Evolutionary conservation across 2,888 invertebrate species (phyloP).

Genomic region (Diaperis boleti): DNA sequence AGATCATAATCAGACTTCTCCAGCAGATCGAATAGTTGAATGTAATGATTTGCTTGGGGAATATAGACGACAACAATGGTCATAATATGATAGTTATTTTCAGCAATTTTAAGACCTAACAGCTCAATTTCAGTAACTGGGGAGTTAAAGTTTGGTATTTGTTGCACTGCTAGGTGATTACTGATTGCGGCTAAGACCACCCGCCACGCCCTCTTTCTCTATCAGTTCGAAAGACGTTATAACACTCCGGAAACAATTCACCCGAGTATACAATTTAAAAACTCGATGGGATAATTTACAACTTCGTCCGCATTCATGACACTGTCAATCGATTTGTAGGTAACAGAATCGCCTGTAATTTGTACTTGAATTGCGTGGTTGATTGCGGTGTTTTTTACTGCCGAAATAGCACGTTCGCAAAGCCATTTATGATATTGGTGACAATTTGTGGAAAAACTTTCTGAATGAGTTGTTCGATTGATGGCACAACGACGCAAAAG

Average conservation of each 20-base stretch:
- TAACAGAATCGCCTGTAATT: neutral
- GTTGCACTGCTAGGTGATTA: neutral
- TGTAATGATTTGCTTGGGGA: neutral
- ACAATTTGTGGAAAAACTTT: neutral
- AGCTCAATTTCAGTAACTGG: slow-evolving; percentile 6
- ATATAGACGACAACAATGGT: neutral
- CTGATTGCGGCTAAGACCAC: slow-evolving; percentile 4
- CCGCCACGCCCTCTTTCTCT: slow-evolving; percentile 5
- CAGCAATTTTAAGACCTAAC: neutral
- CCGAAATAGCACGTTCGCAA: neutral
- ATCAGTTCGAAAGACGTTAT: slow-evolving; percentile 4
- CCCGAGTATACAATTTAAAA: neutral
- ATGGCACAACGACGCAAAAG: neutral
- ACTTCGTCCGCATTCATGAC: no score
- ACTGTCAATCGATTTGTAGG: neutral
- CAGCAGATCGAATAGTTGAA: neutral
- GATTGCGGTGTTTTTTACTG: neutral
- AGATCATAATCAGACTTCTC: neutral
- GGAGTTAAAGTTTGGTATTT: neutral
- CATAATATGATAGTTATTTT: neutral
- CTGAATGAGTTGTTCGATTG: neutral
- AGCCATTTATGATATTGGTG: neutral
- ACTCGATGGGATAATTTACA: no score
- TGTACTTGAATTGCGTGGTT: neutral
- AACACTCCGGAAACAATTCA: slow-evolving; percentile 12